These are phyloP conservation scores for Lutjanus argentimaculatus DNA, from an alignment of 2,797 vertebrate species.

Conservation along the genomic window DNA sequence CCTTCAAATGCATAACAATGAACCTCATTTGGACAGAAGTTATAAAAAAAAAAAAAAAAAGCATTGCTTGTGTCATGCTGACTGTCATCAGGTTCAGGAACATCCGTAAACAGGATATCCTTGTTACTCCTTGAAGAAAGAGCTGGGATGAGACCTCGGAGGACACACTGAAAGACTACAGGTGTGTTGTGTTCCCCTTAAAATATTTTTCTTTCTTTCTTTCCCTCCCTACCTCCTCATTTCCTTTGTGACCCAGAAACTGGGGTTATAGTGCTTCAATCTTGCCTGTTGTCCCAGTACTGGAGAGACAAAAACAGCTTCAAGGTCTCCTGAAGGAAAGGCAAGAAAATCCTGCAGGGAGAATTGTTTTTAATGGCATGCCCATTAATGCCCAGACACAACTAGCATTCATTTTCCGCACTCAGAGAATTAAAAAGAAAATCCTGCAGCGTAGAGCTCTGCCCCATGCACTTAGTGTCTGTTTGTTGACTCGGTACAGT, in stretches of 20 bases:
- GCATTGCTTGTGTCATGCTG: neutral
- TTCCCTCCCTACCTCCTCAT: conserved; percentile 1
- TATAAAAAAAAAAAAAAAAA: neutral
- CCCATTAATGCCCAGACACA: neutral
- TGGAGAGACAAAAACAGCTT: conserved; percentile 39
- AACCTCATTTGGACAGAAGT: neutral
- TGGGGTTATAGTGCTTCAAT: conserved; percentile 34
- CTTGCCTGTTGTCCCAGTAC: conserved; percentile 23
- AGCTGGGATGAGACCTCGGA: conserved; percentile 20
- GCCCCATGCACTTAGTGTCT: neutral
- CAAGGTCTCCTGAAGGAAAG: conserved; percentile 47
- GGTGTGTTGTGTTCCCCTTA: conserved; percentile 45
- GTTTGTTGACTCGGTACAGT: neutral
- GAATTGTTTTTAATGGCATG: neutral
- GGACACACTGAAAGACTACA: conserved; percentile 30
- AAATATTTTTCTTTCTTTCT: conserved; percentile 24
- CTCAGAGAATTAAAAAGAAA: conserved; percentile 1
- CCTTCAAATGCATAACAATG: conserved; percentile 14
- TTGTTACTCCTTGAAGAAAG: conserved; percentile 14
- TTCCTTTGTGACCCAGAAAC: conserved; percentile 57
- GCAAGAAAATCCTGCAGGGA: conserved; percentile 15
- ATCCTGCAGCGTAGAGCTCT: neutral
- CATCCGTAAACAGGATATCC: conserved; percentile 30
- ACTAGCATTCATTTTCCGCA: neutral
- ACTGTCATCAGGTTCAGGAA: conserved; percentile 9